Evolutionary conservation across 2,888 invertebrate genomes (phyloP).

Genomic region (Volucella zonaria): DNA sequence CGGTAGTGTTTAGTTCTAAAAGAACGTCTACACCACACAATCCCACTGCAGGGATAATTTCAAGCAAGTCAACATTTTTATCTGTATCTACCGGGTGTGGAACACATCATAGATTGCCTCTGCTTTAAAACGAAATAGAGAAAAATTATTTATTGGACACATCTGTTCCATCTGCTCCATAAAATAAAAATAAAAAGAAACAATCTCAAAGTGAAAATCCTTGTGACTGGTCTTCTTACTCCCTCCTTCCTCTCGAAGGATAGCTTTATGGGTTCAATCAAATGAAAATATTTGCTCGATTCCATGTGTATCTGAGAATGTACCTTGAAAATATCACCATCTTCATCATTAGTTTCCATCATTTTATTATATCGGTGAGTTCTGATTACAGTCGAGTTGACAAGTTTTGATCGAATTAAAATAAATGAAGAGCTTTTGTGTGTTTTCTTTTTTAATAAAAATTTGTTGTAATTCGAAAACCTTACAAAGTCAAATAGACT

Average conservation of each 20-base stretch:
- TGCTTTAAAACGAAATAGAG: slow-evolving; percentile 77
- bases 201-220: slow-evolving; percentile 20
- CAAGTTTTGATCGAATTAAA: slow-evolving; percentile 3
- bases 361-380: background rate
- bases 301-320: background rate
- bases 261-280: slow-evolving; percentile 45
- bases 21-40: slow-evolving; percentile 26
- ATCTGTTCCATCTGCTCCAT: slow-evolving; percentile 75
- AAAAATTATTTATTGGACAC: slow-evolving; percentile 75
- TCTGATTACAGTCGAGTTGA: slow-evolving; percentile 9
- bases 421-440: too few relatives aligned
- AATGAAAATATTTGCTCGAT: slow-evolving; percentile 46
- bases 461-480: too few relatives aligned
- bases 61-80: background rate
- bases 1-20: background rate
- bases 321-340: slow-evolving; percentile 49
- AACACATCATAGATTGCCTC: slow-evolving; percentile 84
- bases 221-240: slow-evolving; percentile 19
- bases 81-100: slow-evolving; percentile 78
- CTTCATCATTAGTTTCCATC: slow-evolving; percentile 34
- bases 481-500: too few relatives aligned
- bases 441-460: too few relatives aligned
- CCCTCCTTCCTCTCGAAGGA: slow-evolving; percentile 14
- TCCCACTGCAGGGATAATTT: background rate
- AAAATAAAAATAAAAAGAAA: slow-evolving; percentile 21